A percentile compares a stretch with the other conserved stretches of the same genome.
phyloP scores from a whole-genome alignment of 1,140 invertebrate genomes.

The Homalodisca vitripennis region DNA sequence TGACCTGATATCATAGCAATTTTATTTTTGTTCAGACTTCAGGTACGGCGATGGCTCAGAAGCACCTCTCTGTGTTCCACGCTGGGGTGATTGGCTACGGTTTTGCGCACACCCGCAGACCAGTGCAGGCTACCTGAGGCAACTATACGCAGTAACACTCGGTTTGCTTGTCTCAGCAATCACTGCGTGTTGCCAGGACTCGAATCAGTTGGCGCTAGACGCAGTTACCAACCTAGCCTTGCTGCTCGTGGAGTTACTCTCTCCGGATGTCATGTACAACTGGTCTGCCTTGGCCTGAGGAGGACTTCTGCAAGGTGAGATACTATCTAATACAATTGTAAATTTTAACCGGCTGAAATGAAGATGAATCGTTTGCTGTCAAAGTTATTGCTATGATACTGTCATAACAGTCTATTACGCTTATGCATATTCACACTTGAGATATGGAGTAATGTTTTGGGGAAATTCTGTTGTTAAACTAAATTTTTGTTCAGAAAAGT shows the following conservation, averaged over 20 bases:
- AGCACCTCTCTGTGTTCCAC: conserved; percentile 86
- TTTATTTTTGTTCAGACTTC: conserved; percentile 54
- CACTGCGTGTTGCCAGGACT: conserved; percentile 36
- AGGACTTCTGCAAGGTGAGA: conserved; percentile 86
- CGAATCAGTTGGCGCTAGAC: too few relatives aligned
- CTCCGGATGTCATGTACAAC: conserved; percentile 96
- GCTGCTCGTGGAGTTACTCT: conserved; percentile 84
- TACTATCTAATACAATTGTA: too few relatives aligned
- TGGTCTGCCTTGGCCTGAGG: conserved; percentile 89
- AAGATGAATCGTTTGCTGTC: too few relatives aligned
- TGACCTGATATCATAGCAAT: neutral
- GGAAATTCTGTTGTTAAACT: too few relatives aligned
- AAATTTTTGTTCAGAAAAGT: too few relatives aligned
- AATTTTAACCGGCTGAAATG: too few relatives aligned
- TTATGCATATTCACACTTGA: too few relatives aligned
- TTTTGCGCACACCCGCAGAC: conserved; percentile 37
- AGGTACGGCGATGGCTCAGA: conserved; percentile 72
- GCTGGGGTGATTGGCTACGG: conserved; percentile 87
- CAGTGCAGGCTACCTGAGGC: conserved; percentile 22
- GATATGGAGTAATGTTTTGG: too few relatives aligned
- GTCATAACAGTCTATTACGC: too few relatives aligned
- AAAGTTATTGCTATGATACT: too few relatives aligned
- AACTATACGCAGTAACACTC: conserved; percentile 36
- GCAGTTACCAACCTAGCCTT: conserved; percentile 77
- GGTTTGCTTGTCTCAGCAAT: conserved; percentile 41